Percentiles rank a stretch among this genome's conserved stretches.
These are phyloP conservation scores for Amblyjoppa proteus DNA, from an alignment of 2,888 invertebrate species.

Conservation along the genomic window DNA sequence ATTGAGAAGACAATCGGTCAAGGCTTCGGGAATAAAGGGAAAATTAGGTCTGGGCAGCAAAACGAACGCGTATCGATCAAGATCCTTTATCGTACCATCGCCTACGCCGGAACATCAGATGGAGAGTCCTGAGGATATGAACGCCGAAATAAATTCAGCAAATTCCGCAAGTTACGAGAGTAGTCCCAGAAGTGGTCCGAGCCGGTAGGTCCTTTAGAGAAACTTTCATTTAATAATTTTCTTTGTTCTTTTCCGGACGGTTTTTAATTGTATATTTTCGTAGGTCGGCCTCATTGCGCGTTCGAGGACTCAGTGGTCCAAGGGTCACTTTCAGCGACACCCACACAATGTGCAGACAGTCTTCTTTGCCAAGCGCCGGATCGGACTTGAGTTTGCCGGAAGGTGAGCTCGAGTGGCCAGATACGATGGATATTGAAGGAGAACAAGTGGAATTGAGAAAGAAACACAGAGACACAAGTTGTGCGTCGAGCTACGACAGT, in stretches of 20 bases:
- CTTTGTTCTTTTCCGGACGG: background rate
- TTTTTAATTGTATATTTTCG: conserved; percentile 23
- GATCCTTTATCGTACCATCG: conserved; percentile 91
- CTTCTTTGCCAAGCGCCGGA: conserved; percentile 92
- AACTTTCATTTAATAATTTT: background rate
- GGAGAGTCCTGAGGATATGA: conserved; percentile 85
- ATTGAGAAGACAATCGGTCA: conserved; percentile 93
- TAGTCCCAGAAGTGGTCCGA: conserved; percentile 90
- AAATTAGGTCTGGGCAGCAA: conserved; percentile 90
- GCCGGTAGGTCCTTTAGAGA: conserved; percentile 80
- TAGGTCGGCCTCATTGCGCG: conserved; percentile 89
- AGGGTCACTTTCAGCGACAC: conserved; percentile 88
- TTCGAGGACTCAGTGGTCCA: conserved; percentile 86
- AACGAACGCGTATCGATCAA: conserved; percentile 89
- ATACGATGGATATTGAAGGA: conserved; percentile 88
- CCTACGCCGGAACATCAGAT: conserved; percentile 88
- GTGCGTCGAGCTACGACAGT: conserved; percentile 82
- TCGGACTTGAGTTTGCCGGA: conserved; percentile 89
- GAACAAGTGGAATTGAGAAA: conserved; percentile 88
- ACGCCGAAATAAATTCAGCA: conserved; percentile 81
- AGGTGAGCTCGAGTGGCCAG: conserved; percentile 87
- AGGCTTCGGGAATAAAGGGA: conserved; percentile 92
- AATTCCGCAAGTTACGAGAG: conserved; percentile 90
- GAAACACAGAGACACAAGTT: conserved; percentile 84
- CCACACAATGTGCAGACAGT: conserved; percentile 89